A percentile compares a stretch with the other conserved stretches of the same genome.
phyloP scores from a whole-genome alignment of 64 coral and sea anemone species.

The Exaiptasia diaphana region DNA sequence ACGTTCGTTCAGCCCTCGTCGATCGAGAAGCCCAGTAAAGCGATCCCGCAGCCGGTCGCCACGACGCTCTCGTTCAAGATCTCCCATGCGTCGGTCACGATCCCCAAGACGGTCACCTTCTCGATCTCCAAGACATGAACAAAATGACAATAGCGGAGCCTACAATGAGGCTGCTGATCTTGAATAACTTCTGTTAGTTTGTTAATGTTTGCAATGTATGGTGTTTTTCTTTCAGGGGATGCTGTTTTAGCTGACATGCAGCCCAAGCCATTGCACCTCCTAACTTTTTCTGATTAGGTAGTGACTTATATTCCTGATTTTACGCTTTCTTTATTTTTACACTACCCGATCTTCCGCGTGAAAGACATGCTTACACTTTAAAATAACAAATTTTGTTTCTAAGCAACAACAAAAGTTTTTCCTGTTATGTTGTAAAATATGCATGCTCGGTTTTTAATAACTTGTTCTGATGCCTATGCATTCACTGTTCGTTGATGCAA shows the following conservation, averaged over 20 bases:
- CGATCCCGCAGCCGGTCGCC: constrained; percentile 61
- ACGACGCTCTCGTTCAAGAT: constrained; percentile 59
- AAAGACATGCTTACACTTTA: no score
- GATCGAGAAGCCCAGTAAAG: constrained; percentile 19
- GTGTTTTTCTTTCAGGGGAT: constrained; percentile 53
- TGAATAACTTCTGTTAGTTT: constrained; percentile 1
- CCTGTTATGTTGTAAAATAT: no score
- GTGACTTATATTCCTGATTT: background rate
- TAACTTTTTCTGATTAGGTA: constrained; percentile 24
- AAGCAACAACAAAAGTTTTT: no score
- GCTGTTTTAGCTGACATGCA: constrained; percentile 31
- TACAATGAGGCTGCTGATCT: background rate
- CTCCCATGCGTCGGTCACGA: constrained; percentile 51
- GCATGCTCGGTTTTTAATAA: no score
- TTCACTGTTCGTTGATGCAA: no score
- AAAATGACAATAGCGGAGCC: background rate
- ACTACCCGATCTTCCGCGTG: no score
- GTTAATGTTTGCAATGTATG: constrained; percentile 26
- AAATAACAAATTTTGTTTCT: no score
- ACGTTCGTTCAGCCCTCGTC: constrained; percentile 20
- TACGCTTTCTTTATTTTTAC: no score
- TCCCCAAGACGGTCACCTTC: constrained; percentile 57
- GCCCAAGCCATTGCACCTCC: constrained; percentile 2
- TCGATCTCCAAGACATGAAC: constrained; percentile 7
- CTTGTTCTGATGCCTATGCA: no score